Conservation (phyloP, 2,113 vertebrate species). For the Scolopax mira region DNA sequence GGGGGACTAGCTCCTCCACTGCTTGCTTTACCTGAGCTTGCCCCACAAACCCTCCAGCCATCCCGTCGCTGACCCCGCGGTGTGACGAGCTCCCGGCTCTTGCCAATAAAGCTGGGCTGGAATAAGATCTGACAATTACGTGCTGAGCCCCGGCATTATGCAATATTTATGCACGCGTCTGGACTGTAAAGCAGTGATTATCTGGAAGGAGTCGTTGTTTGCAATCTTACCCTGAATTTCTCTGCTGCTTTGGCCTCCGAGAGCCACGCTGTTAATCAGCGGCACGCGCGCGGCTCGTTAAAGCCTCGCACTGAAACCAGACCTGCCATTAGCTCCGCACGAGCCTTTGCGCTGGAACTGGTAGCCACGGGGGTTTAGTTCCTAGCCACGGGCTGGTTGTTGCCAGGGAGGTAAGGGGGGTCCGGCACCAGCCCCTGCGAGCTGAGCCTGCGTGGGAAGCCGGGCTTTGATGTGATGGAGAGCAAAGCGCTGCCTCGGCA, state of each 20-base stretch:
- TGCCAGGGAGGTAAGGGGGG: neutral
- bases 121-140: slow-evolving; percentile 66
- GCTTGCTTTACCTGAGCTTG: neutral
- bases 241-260: slow-evolving; percentile 38
- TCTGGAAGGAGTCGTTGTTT: slow-evolving; percentile 68
- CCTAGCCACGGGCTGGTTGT: neutral
- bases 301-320: slow-evolving; percentile 12
- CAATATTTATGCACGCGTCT: slow-evolving; percentile 64
- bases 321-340: slow-evolving; percentile 9
- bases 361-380: neutral
- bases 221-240: slow-evolving; percentile 30
- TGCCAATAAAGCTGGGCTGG: slow-evolving; percentile 25
- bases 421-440: neutral
- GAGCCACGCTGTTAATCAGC: slow-evolving; percentile 37
- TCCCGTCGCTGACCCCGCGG: neutral
- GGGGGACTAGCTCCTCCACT: neutral
- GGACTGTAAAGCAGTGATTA: slow-evolving; percentile 69
- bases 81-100: slow-evolving; percentile 27
- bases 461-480: neutral
- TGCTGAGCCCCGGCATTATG: slow-evolving; percentile 39
- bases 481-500: neutral
- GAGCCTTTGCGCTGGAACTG: neutral
- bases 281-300: slow-evolving; percentile 21
- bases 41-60: neutral
- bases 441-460: neutral